Evolutionary conservation across 2,888 invertebrate genomes (phyloP), one percentile per base, ranked within the genome.

Genomic region (Belgica antarctica): DNA sequence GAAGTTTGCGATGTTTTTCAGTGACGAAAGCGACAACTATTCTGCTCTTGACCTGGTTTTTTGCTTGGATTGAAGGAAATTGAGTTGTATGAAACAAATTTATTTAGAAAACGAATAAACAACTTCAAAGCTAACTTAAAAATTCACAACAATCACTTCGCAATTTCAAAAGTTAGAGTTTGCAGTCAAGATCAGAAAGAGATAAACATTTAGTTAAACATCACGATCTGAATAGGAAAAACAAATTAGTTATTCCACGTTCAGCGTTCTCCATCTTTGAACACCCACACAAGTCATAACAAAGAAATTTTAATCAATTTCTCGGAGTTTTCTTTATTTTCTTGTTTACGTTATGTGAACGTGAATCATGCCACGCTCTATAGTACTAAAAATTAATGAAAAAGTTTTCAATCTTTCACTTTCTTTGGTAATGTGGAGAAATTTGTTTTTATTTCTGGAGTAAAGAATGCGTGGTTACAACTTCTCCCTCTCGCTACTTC

Each of bases 401-500:
- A 52, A 52, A 52, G 52, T 52, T 52, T 22, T 22, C 17, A 52
- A 17, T 12, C 17, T n/a, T n/a, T n/a, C n/a, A n/a, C n/a, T n/a
- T n/a, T n/a, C n/a, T n/a, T n/a, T n/a, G n/a, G n/a, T n/a, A n/a
- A 52, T n/a, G 52, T 12, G 22, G 7, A 52, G 22, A 52, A 17
- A 52, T 52, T 22, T 7, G n/a, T 15, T n/a, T 41, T 41, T 4
- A n/a, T 41, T 41, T 4, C 15, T 15, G 12, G 22, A 52, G 46
- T 31, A 31, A n/a, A 46, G 15, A 46, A 46, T 46, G 46, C 15
- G 52, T n/a, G 52, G 17, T 52, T 52, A 22, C 22, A 52, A 52
- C 52, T 52, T 41, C 15, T 52, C 52, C 52, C 17, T 52, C 52
- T n/a, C n/a, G n/a, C n/a, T n/a, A n/a, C n/a, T n/a, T n/a, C n/a